phyloP scores from a whole-genome alignment of 2,888 invertebrate genomes.

The Schizotus pectinicornis region DNA sequence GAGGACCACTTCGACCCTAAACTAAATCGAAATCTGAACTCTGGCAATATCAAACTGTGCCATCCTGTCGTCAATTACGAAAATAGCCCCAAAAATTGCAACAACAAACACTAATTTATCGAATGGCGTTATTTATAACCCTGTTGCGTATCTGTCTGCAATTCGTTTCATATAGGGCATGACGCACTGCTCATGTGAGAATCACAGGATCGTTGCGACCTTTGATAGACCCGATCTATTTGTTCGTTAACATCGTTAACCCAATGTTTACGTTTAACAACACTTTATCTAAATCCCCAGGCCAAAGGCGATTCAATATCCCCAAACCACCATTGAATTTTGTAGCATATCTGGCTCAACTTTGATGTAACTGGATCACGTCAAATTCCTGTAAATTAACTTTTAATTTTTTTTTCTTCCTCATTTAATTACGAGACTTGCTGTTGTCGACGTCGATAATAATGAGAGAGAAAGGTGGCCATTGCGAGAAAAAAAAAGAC shows the following conservation, averaged over 20 bases:
- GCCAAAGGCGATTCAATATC: slow-evolving; percentile 25
- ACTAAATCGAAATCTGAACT: too few species aligned
- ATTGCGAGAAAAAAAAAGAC: too few species aligned
- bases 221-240: slow-evolving; percentile 26
- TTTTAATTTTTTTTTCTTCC: too few species aligned
- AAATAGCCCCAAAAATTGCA: too few species aligned
- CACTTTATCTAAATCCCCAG: slow-evolving; percentile 19
- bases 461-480: too few species aligned
- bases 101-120: not conserved
- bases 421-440: too few species aligned
- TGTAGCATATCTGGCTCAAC: slow-evolving; percentile 7
- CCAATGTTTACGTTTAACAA: slow-evolving; percentile 31
- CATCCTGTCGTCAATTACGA: too few species aligned
- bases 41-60: too few species aligned
- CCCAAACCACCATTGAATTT: slow-evolving; percentile 11
- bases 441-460: too few species aligned
- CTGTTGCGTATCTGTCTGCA: slow-evolving; percentile 15
- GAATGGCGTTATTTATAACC: slow-evolving; percentile 12
- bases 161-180: slow-evolving; percentile 14
- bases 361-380: too few species aligned
- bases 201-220: slow-evolving; percentile 32
- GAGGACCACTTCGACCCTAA: too few species aligned
- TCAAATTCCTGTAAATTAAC: too few species aligned
- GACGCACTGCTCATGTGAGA: slow-evolving; percentile 27
- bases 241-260: slow-evolving; percentile 25